Evolutionary conservation across 2,797 vertebrate species (phyloP).

Genomic region (Smutsia temminckii): DNA sequence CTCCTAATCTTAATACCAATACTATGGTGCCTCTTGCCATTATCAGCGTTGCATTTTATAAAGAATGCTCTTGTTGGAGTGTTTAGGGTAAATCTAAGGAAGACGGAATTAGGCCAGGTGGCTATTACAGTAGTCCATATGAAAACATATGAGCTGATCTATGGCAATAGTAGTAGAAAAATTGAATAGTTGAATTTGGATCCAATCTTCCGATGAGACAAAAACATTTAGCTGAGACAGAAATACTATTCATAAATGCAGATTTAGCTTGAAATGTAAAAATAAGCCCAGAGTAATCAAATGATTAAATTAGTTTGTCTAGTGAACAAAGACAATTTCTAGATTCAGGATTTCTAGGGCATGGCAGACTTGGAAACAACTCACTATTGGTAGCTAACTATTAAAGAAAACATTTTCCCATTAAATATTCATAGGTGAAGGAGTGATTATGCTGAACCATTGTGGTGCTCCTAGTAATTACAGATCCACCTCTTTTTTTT

Average conservation of each 20-base stretch:
- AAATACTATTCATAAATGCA: background rate
- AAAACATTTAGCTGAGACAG: background rate
- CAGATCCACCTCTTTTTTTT: conserved; percentile 20
- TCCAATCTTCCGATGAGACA: background rate
- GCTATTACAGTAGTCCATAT: background rate
- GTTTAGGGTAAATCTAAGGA: background rate
- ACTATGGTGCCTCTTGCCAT: background rate
- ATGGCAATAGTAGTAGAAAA: background rate
- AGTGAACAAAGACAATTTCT: conserved; percentile 1
- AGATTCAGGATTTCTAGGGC: background rate
- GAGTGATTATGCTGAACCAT: background rate
- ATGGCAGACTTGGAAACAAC: conserved; percentile 20
- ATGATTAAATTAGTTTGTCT: background rate
- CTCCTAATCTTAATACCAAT: background rate
- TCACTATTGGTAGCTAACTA: background rate
- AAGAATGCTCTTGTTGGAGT: background rate
- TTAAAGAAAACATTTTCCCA: conserved; percentile 34
- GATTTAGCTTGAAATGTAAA: conserved; percentile 30
- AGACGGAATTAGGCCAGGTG: background rate
- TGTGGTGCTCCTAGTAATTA: conserved; percentile 45
- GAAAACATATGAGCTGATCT: background rate
- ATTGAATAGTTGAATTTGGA: conserved; percentile 13
- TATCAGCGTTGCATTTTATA: background rate
- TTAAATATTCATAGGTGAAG: conserved; percentile 34
- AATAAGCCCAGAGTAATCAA: background rate